Evolutionary conservation across 2,888 invertebrate species (phyloP).

Genomic region (Xanthia icteritia): DNA sequence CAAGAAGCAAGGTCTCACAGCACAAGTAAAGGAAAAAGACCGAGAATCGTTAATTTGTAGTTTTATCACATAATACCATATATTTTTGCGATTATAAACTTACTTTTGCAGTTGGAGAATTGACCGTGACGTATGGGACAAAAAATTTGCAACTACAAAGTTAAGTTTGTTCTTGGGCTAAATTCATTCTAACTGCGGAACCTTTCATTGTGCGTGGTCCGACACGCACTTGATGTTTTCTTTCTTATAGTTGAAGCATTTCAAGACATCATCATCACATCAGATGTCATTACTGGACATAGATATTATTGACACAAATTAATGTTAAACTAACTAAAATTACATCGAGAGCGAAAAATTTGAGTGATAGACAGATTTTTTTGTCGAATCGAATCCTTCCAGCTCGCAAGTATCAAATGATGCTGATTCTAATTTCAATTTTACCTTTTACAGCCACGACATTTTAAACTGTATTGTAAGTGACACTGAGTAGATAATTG

Average conservation of each 20-base stretch:
- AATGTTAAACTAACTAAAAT: background rate
- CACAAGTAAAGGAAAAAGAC: background rate
- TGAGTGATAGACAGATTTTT: slow-evolving; percentile 26
- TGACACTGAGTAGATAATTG: background rate
- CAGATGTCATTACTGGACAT: background rate
- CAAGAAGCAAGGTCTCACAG: background rate
- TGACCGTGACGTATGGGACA: no score
- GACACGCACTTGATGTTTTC: background rate
- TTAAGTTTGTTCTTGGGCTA: background rate
- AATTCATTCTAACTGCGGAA: background rate
- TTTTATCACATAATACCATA: background rate
- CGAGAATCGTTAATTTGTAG: background rate
- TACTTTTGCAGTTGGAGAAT: background rate
- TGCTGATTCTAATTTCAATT: slow-evolving; percentile 40
- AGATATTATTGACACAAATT: background rate
- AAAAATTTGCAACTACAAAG: background rate
- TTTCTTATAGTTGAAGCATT: background rate
- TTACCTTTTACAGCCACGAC: background rate
- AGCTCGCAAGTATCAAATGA: slow-evolving; percentile 25
- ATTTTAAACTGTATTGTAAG: slow-evolving; percentile 26
- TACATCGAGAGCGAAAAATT: background rate
- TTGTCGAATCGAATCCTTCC: slow-evolving; percentile 21
- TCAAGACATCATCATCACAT: background rate
- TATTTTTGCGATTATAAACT: background rate
- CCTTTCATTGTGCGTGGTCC: background rate